Evolutionary conservation across 2,113 vertebrate genomes (phyloP).

Genomic region (Xyliphius kryptos): DNA sequence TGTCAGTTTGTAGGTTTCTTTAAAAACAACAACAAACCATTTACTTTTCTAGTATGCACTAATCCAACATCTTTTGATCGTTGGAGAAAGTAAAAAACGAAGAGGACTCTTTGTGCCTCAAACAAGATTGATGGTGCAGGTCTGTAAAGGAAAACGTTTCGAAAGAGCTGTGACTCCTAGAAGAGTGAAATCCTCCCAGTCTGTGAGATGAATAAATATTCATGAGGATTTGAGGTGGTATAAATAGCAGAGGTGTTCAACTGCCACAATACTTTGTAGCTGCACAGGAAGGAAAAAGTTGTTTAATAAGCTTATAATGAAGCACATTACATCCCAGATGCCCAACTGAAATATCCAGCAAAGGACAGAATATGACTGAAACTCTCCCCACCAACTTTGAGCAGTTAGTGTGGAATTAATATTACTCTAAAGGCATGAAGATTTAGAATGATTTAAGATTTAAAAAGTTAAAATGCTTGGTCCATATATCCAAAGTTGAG

Average conservation of each 20-base stretch:
- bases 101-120: slow-evolving; percentile 23
- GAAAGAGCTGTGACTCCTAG: slow-evolving; percentile 59
- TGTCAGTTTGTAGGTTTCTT: slow-evolving; percentile 1
- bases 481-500: too few species aligned
- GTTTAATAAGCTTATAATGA: slow-evolving; percentile 74
- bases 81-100: slow-evolving; percentile 4
- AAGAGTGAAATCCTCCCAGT: slow-evolving; percentile 64
- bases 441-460: too few species aligned
- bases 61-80: slow-evolving; percentile 21
- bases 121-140: slow-evolving; percentile 18
- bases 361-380: slow-evolving; percentile 44
- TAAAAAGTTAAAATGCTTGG: too few species aligned
- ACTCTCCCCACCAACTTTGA: slow-evolving; percentile 52
- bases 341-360: slow-evolving; percentile 64
- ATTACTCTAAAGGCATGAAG: too few species aligned
- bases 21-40: background rate
- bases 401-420: slow-evolving; percentile 15
- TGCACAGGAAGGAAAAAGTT: slow-evolving; percentile 54
- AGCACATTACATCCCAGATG: slow-evolving; percentile 70
- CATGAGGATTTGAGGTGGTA: slow-evolving; percentile 77
- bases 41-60: slow-evolving; percentile 10
- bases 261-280: slow-evolving; percentile 70
- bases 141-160: slow-evolving; percentile 52
- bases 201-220: slow-evolving; percentile 70
- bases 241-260: slow-evolving; percentile 76